These are phyloP conservation scores for Oryctes rhinoceros DNA, from an alignment of 1,140 invertebrate species.

Conservation along the genomic window DNA sequence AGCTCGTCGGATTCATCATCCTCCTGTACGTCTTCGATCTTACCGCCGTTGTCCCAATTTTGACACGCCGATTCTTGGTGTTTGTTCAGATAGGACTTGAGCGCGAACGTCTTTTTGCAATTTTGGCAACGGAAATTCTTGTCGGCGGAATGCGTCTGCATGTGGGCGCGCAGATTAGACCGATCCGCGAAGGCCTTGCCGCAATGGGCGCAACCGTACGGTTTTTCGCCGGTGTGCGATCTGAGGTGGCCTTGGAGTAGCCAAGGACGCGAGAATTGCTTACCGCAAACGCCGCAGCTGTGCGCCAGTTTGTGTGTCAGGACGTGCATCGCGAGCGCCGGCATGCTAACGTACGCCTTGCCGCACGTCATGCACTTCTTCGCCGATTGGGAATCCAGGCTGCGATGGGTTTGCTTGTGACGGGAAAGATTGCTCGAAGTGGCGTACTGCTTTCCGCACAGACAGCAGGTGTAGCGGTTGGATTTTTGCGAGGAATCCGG, in stretches of 20 bases:
- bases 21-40: slow-evolving; percentile 15
- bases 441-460: slow-evolving; percentile 96
- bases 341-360: slow-evolving; percentile 97
- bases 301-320: slow-evolving; percentile 92
- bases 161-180: slow-evolving; percentile 97
- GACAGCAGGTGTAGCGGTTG: slow-evolving; percentile 87
- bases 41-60: slow-evolving; percentile 57
- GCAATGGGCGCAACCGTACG: slow-evolving; percentile 98
- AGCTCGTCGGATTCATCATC: slow-evolving; percentile 36
- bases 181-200: slow-evolving; percentile 98
- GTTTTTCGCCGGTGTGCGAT: slow-evolving; percentile 98
- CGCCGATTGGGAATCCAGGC: slow-evolving; percentile 89
- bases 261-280: slow-evolving; percentile 97
- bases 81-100: slow-evolving; percentile 98
- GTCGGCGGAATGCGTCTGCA: slow-evolving; percentile 97
- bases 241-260: slow-evolving; percentile 95
- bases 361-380: slow-evolving; percentile 95
- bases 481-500: slow-evolving; percentile 57
- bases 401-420: slow-evolving; percentile 96
- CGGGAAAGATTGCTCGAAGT: slow-evolving; percentile 95
- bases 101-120: slow-evolving; percentile 93
- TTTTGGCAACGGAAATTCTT: slow-evolving; percentile 91
- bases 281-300: slow-evolving; percentile 92
- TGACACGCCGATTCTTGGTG: slow-evolving; percentile 93
- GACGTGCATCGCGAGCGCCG: slow-evolving; percentile 96